phyloP scores from a whole-genome alignment of 2,888 invertebrate species.

The Drosophila phalerata region DNA sequence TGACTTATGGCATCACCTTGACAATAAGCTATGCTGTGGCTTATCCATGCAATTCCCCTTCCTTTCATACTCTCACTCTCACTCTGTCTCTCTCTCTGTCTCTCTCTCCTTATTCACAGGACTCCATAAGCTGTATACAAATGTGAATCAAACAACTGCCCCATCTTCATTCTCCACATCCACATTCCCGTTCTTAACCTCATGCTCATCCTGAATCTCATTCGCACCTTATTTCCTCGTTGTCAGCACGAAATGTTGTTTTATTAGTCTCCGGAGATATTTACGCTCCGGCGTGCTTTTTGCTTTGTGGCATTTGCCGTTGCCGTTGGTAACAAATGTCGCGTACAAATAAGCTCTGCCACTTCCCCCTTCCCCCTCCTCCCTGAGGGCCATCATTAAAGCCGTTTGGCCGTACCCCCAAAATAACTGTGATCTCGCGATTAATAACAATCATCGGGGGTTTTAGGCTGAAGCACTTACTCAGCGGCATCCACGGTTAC shows the following conservation, averaged over 20 bases:
- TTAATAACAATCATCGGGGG: constrained; percentile 70
- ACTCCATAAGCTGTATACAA: constrained; percentile 14
- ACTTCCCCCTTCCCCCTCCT: not conserved
- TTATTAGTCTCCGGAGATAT: constrained; percentile 83
- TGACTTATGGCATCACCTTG: constrained; percentile 81
- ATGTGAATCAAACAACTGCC: constrained; percentile 67
- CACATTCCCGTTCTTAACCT: not conserved
- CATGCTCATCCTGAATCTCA: constrained; percentile 10
- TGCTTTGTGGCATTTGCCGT: constrained; percentile 54
- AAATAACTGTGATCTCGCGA: constrained; percentile 37
- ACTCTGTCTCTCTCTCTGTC: no score
- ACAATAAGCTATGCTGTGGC: constrained; percentile 74
- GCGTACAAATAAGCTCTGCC: constrained; percentile 58
- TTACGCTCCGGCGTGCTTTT: constrained; percentile 59
- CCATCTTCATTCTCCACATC: constrained; percentile 2
- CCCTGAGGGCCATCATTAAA: constrained; percentile 45
- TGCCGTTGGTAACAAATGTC: constrained; percentile 57
- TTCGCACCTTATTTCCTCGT: constrained; percentile 75
- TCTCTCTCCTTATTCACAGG: not conserved
- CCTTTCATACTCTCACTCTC: not conserved
- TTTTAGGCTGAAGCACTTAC: constrained; percentile 86
- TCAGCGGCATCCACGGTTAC: constrained; percentile 88
- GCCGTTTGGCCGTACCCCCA: constrained; percentile 46
- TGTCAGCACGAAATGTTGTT: constrained; percentile 82
- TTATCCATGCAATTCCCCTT: constrained; percentile 48